Evolutionary conservation across 92 coral and sea anemone species (phyloP), one percentile per base, ranked within the genome.

Genomic region (Phymanthus crucifer): DNA sequence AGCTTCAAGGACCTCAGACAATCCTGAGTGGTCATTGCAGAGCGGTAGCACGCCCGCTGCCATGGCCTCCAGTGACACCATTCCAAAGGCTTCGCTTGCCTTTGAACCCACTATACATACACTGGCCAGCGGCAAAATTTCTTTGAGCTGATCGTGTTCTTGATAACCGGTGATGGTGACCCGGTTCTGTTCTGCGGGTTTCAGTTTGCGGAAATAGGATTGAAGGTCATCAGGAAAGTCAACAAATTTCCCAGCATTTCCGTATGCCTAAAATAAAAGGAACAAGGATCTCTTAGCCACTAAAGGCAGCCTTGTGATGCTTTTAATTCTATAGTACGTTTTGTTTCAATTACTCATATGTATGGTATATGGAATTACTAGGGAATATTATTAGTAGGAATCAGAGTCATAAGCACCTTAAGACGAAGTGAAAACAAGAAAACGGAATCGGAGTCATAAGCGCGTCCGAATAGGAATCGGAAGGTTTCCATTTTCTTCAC

Each of bases 31-130:
- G 86, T 88, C 75, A 52, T 93, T 80, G 71, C 98, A 91, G 13
- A 91, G 87, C 16, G 95, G 93, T 14, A 93, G 76, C 19, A 93
- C 98, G 0, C 98, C 98, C 8, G 93, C 88, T 7, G 98, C 81
- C 98, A 93, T 93, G 10, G 98, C 98, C 78, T 93, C 98, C 1
- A 91, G 76, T 0, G 98, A 78, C 6, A 93, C 98, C 98, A 93
- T 91, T 0, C 95, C 98, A 78, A 93, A 93, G 32, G 98, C 88
- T 67, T 93, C 98, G 18, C 84, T 77, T 29, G 98, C 95, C 48
- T 93, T 93, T 24, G 91, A 65, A 36, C 88, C 87, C 14, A 89
- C 80, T 18, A 93, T 80, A 21, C 87, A 82, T 17, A 91, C 57
- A 78, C 98, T 93, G 77, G 93, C 90, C 52, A 93, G 76, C 5